Percentiles rank a stretch among this genome's conserved stretches.
phyloP scores from a whole-genome alignment of 2,113 vertebrate genomes.

The Brienomyrus longianalis region DNA sequence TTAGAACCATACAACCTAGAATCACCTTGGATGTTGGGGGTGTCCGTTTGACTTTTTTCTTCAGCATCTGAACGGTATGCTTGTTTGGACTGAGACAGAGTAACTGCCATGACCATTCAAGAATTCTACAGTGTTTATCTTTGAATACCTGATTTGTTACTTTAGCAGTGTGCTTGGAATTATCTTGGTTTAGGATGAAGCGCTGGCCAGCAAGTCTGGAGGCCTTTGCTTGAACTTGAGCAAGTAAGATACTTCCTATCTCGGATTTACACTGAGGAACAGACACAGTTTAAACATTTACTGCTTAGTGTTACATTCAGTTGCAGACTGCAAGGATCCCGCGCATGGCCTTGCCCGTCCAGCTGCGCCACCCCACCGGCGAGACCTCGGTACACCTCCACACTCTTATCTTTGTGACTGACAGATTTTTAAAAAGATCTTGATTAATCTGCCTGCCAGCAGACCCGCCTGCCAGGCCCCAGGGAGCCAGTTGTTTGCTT shows the following conservation, averaged over 20 bases:
- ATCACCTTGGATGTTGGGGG: no score
- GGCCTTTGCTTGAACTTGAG: not conserved
- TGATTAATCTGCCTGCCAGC: not conserved
- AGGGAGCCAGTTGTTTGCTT: not conserved
- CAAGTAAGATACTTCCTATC: not conserved
- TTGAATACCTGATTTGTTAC: not conserved
- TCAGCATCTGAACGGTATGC: not conserved
- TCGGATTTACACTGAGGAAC: not conserved
- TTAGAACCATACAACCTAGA: no score
- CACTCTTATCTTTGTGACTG: not conserved
- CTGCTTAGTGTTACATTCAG: not conserved
- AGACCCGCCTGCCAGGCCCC: not conserved
- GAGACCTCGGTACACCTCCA: not conserved
- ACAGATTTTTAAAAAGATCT: not conserved
- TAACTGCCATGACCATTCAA: no score
- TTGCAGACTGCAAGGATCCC: not conserved
- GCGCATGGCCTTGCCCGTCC: not conserved
- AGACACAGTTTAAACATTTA: not conserved
- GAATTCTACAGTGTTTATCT: not conserved
- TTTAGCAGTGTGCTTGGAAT: not conserved
- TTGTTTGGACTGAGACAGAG: not conserved
- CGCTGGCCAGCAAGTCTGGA: not conserved
- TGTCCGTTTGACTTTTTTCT: not conserved
- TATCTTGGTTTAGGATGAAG: not conserved
- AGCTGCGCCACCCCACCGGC: not conserved